These are phyloP conservation scores for Lasioglossum zephyrum DNA, from an alignment of 2,888 invertebrate species.

Conservation along the genomic window DNA sequence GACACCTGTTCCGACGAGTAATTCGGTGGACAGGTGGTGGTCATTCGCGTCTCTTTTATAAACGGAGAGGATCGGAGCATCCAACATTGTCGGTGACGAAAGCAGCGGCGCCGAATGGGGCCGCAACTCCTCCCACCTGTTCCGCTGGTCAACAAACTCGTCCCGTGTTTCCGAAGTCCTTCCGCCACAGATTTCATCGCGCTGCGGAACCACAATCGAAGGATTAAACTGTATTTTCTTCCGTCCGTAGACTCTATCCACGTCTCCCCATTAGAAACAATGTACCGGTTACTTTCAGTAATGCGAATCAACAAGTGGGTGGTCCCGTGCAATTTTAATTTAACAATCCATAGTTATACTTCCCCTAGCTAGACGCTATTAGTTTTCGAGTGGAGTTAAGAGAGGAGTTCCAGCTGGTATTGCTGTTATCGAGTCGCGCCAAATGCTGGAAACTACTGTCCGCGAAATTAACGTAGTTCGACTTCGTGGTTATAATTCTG, in stretches of 20 bases:
- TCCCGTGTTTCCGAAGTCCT: conserved; percentile 32
- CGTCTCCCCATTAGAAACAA: conserved; percentile 6
- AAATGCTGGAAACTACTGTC: not conserved
- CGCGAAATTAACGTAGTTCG: too few relatives aligned
- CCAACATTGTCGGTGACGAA: conserved; percentile 12
- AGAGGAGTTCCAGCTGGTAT: not conserved
- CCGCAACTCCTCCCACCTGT: conserved; percentile 64
- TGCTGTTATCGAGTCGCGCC: not conserved
- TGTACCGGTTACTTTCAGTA: conserved; percentile 9
- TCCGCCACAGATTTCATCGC: conserved; percentile 23
- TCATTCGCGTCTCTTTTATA: conserved; percentile 56
- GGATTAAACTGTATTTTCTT: conserved; percentile 53
- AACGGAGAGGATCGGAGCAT: conserved; percentile 9
- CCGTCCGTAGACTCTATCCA: conserved; percentile 18
- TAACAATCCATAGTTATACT: not conserved
- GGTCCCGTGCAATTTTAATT: not conserved
- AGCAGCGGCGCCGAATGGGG: conserved; percentile 53
- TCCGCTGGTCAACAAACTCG: conserved; percentile 59
- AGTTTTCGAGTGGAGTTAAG: not conserved
- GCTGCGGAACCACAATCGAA: conserved; percentile 37
- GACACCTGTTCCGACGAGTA: conserved; percentile 63
- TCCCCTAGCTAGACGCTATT: not conserved
- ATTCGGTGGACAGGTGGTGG: conserved; percentile 55
- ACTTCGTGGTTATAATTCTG: too few relatives aligned
- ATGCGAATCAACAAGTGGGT: conserved; percentile 52